phyloP scores from a whole-genome alignment of 2,113 vertebrate species.

The Amblyornis subalaris region DNA sequence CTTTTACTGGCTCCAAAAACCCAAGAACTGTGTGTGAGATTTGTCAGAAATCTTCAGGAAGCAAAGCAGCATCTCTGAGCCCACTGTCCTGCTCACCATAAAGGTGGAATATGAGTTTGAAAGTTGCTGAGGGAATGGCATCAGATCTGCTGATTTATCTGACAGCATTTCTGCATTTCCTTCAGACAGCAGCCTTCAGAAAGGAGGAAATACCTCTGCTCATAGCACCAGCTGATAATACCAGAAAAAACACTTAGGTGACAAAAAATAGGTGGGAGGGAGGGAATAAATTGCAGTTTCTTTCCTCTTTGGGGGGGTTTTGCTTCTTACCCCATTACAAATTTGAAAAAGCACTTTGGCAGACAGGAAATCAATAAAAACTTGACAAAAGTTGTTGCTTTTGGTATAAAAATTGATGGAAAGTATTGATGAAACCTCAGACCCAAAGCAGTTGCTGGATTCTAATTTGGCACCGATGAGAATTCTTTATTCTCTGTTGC shows the following conservation, averaged over 20 bases:
- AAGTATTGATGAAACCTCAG: neutral
- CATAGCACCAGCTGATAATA: neutral
- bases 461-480: neutral
- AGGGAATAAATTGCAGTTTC: neutral
- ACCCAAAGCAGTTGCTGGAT: neutral
- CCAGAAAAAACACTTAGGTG: neutral
- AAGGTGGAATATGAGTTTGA: neutral
- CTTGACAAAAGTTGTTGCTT: neutral
- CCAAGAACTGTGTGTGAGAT: rapidly evolving
- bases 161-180: neutral
- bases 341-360: neutral
- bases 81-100: neutral
- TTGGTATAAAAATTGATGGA: slow-evolving; percentile 4
- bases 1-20: neutral
- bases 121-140: neutral
- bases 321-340: neutral
- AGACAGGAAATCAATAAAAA: neutral
- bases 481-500: neutral
- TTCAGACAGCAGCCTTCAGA: neutral
- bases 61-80: neutral
- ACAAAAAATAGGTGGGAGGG: neutral
- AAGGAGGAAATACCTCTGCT: neutral
- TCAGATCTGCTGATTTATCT: neutral
- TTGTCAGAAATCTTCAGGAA: neutral
- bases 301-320: neutral